Percentiles rank a stretch among this genome's conserved stretches.
phyloP scores from a whole-genome alignment of 2,888 invertebrate genomes.

The Troides oblongomaculatus region DNA sequence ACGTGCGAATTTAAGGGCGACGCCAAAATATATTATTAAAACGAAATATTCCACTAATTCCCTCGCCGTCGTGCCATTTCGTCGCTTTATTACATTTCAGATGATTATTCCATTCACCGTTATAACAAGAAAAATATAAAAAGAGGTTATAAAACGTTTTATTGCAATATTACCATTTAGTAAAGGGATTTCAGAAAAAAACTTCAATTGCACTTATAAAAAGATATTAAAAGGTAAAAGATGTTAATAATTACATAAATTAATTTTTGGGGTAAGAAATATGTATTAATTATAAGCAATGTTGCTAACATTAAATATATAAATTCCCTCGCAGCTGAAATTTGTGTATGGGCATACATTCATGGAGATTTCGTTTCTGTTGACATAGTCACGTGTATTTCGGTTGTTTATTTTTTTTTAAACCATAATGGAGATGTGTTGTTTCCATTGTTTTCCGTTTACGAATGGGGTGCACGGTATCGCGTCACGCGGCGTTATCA shows the following conservation, averaged over 20 bases:
- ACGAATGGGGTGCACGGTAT: constrained; percentile 49
- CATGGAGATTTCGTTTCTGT: neutral
- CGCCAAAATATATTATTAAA: constrained; percentile 37
- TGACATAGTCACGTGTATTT: neutral
- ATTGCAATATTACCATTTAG: neutral
- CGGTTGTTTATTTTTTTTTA: neutral
- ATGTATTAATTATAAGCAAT: neutral
- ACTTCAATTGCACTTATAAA: no score
- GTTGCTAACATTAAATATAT: neutral
- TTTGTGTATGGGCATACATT: neutral
- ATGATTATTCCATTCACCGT: constrained; percentile 1
- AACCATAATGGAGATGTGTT: constrained; percentile 36
- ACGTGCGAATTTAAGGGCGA: constrained; percentile 76
- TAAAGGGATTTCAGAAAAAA: neutral
- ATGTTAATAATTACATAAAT: neutral
- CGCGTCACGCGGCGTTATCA: constrained; percentile 65
- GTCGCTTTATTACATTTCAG: constrained; percentile 15
- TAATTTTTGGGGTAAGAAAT: neutral
- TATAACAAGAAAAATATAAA: neutral
- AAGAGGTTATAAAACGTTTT: neutral
- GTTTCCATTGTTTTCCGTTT: constrained; percentile 74
- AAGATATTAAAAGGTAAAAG: neutral
- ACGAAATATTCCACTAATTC: constrained; percentile 30
- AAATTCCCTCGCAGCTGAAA: neutral
- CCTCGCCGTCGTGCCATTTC: constrained; percentile 13